A percentile compares a stretch with the other conserved stretches of the same genome.
Conservation (phyloP, 2,888 invertebrate genomes). For the Apotomis turbidana region DNA sequence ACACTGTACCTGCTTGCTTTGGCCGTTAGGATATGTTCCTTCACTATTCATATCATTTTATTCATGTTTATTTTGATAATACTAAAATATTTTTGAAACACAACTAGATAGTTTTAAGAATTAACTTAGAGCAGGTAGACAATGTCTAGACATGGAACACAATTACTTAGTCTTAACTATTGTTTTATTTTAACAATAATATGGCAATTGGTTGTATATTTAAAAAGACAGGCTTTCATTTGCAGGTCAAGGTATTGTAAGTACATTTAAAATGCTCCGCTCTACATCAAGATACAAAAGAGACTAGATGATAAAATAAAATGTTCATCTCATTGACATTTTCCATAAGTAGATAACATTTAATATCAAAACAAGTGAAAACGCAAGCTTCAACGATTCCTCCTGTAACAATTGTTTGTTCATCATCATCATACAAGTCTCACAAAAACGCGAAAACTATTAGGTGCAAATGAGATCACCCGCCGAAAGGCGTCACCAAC, state of each 20-base stretch:
- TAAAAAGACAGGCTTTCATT: too few species aligned
- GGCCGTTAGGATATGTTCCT: conserved; percentile 11
- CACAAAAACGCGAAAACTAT: conserved; percentile 27
- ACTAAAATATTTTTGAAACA: too few species aligned
- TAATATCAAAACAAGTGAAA: neutral
- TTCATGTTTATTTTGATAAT: neutral
- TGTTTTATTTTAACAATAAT: too few species aligned
- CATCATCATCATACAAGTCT: conserved; percentile 26
- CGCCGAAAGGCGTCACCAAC: conserved; percentile 42
- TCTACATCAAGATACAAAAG: too few species aligned
- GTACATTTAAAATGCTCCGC: too few species aligned
- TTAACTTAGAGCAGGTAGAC: too few species aligned
- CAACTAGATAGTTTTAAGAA: too few species aligned
- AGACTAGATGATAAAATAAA: too few species aligned
- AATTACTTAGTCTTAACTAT: too few species aligned
- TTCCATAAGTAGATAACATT: neutral
- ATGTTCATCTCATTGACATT: neutral
- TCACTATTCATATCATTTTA: neutral
- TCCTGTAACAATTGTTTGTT: conserved; percentile 18
- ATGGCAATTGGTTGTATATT: too few species aligned
- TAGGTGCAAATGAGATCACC: conserved; percentile 36
- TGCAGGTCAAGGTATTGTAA: too few species aligned
- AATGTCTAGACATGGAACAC: too few species aligned
- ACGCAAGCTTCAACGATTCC: neutral
- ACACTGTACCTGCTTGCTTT: conserved; percentile 28